These are phyloP conservation scores for Rhodophaea formosa DNA, from an alignment of 2,888 invertebrate genomes.

Conservation along the genomic window DNA sequence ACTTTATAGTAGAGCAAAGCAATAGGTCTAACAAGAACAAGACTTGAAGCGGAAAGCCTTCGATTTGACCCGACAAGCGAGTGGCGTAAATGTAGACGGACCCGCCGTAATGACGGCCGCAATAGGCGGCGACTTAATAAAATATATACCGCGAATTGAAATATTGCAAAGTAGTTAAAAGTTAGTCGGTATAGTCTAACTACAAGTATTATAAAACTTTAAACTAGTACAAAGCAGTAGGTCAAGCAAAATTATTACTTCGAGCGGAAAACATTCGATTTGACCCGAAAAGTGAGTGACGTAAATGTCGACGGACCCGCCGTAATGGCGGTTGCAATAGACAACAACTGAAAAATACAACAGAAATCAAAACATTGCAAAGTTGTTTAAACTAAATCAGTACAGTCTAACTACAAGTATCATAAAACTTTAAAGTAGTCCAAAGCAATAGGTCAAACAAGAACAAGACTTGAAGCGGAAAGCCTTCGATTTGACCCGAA, in stretches of 20 bases:
- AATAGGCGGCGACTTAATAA: conserved; percentile 62
- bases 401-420: no score
- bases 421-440: neutral
- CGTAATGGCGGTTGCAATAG: conserved; percentile 58
- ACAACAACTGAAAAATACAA: conserved; percentile 54
- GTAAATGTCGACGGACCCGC: conserved; percentile 46
- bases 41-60: conserved; percentile 32
- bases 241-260: conserved; percentile 8
- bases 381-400: no score
- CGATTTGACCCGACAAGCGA: conserved; percentile 61
- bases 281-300: conserved; percentile 61
- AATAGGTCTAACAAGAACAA: neutral
- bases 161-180: no score
- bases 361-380: conserved; percentile 25
- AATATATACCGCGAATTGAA: conserved; percentile 35
- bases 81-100: conserved; percentile 51
- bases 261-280: conserved; percentile 41
- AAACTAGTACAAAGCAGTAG: neutral
- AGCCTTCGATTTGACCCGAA: conserved; percentile 52
- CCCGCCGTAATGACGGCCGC: conserved; percentile 52
- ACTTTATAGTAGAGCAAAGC: neutral
- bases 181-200: no score
- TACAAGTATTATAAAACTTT: neutral
- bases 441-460: neutral
- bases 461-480: conserved; percentile 25